Percentiles rank a stretch among this genome's conserved stretches.
Conservation (phyloP, 30 jellyfish, hydroid and myxozoan genomes). For the Hydractinia echinata region DNA sequence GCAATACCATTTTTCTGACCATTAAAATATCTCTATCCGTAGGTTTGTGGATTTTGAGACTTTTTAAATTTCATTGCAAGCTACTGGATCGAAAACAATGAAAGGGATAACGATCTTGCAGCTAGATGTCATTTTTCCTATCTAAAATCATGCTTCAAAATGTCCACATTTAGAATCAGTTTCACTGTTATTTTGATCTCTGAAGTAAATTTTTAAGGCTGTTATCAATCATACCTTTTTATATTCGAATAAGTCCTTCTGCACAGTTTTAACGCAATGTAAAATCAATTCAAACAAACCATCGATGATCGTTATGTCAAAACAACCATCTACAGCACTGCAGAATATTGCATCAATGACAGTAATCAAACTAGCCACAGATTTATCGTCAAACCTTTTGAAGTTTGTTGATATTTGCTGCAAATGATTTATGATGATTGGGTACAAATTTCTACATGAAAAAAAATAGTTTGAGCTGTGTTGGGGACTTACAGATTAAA, state of each 20-base stretch:
- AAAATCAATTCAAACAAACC: constrained; percentile 18
- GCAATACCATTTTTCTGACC: no score
- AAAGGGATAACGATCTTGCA: no score
- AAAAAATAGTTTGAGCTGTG: background rate
- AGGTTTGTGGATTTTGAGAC: no score
- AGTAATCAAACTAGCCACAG: constrained; percentile 19
- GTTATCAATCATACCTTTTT: background rate
- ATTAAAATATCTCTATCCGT: no score
- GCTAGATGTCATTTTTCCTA: no score
- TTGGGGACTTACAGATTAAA: no score
- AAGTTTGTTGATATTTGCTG: constrained; percentile 2
- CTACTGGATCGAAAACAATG: no score
- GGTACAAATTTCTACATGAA: constrained; percentile 13
- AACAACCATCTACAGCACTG: background rate
- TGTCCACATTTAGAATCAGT: no score
- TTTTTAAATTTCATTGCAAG: no score
- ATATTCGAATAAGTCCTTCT: background rate
- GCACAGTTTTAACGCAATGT: constrained; percentile 14
- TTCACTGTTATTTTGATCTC: no score
- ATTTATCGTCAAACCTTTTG: constrained; percentile 6
- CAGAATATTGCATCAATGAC: constrained; percentile 5
- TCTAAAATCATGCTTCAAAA: no score
- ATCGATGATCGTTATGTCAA: constrained; percentile 23
- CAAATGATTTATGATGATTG: constrained; percentile 16
- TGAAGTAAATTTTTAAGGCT: no score